Percentiles rank a stretch among this genome's conserved stretches.
These are phyloP conservation scores for Calcarius lapponicus DNA, from an alignment of 2,797 vertebrate species.

Conservation along the genomic window DNA sequence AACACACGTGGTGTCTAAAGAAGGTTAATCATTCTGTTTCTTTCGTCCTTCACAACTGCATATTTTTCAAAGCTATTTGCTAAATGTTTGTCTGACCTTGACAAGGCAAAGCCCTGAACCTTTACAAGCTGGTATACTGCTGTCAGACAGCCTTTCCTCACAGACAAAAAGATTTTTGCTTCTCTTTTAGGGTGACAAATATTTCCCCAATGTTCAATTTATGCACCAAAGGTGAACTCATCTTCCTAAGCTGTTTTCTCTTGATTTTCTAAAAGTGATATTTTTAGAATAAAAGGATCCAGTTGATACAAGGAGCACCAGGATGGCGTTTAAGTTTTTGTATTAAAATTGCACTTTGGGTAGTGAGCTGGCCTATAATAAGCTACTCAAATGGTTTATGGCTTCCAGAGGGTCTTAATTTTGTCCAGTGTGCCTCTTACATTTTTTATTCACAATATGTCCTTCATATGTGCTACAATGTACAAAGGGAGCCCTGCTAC, in stretches of 20 bases:
- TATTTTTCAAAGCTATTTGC: neutral
- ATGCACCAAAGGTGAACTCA: neutral
- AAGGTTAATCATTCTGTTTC: neutral
- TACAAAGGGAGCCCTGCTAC: neutral
- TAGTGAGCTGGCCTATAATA: neutral
- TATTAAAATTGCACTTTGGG: neutral
- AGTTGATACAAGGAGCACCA: neutral
- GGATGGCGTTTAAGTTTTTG: neutral
- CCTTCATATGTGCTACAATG: neutral
- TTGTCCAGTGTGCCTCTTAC: neutral
- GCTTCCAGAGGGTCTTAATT: neutral
- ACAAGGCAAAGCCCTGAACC: neutral
- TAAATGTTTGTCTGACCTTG: conserved; percentile 25
- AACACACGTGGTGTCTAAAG: neutral
- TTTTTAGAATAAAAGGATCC: neutral
- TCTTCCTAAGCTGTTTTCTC: neutral
- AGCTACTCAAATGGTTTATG: neutral
- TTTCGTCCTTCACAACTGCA: neutral
- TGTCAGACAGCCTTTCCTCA: neutral
- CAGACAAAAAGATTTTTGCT: neutral
- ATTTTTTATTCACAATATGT: neutral
- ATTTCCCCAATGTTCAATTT: neutral
- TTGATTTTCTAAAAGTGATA: neutral
- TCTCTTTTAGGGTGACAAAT: neutral
- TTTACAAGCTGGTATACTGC: neutral